Percentiles rank a stretch among this genome's conserved stretches.
These are phyloP conservation scores for Diogma glabrata DNA, from an alignment of 2,888 invertebrate species.

Conservation along the genomic window DNA sequence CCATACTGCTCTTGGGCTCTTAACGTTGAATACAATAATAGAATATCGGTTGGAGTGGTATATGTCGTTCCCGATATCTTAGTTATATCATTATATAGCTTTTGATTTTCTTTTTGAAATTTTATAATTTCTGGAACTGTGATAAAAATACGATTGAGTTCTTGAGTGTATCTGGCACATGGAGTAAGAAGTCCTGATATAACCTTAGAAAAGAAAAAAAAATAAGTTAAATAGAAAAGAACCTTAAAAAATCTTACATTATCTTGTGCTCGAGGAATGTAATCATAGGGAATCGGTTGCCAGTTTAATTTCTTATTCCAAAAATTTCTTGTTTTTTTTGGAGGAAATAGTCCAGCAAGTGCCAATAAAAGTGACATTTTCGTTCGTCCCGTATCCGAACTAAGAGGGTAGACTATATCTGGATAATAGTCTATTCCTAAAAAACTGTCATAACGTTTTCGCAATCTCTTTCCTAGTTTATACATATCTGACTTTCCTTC, in stretches of 20 bases:
- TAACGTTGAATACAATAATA: constrained; percentile 51
- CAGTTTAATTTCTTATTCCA: constrained; percentile 52
- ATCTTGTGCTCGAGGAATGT: constrained; percentile 50
- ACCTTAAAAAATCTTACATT: constrained; percentile 21
- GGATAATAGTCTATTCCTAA: constrained; percentile 47
- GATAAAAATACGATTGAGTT: constrained; percentile 38
- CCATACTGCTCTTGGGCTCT: constrained; percentile 51
- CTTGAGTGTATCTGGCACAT: constrained; percentile 50
- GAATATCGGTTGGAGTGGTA: constrained; percentile 47
- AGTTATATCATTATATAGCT: constrained; percentile 41
- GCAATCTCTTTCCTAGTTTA: constrained; percentile 51
- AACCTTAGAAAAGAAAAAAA: too few relatives aligned
- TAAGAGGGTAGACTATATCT: constrained; percentile 48
- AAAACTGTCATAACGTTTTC: constrained; percentile 49
- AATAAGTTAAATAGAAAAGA: too few relatives aligned
- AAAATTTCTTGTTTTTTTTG: constrained; percentile 40
- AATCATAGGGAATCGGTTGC: constrained; percentile 68
- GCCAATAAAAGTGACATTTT: constrained; percentile 59
- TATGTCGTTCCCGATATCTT: constrained; percentile 43
- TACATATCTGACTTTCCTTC: constrained; percentile 52
- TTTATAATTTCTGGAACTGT: constrained; percentile 36
- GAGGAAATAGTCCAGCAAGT: constrained; percentile 61
- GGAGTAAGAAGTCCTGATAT: constrained; percentile 41
- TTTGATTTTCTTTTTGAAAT: constrained; percentile 37
- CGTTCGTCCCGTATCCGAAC: constrained; percentile 62